Evolutionary conservation across 30 jellyfish, hydroid and myxozoan genomes (phyloP).

Genomic region (Aurelia coerulea): DNA sequence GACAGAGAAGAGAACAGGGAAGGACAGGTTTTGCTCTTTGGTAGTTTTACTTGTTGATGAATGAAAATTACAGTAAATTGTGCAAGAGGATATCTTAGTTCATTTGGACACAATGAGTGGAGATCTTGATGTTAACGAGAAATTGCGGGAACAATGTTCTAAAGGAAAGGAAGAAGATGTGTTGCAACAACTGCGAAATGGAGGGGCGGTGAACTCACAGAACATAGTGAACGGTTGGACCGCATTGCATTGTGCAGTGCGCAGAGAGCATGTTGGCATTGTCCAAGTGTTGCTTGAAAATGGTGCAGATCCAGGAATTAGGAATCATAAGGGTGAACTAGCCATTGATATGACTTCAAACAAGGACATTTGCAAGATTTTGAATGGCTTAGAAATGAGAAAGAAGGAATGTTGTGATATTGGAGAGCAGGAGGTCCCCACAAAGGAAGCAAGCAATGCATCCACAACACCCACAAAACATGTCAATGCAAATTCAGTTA

Average conservation of each 20-base stretch:
- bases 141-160: slow-evolving; percentile 71
- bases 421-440: slow-evolving; percentile 9
- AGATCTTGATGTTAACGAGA: slow-evolving; percentile 70
- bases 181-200: slow-evolving; percentile 44
- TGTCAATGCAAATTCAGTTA: neutral
- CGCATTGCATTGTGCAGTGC: slow-evolving; percentile 85
- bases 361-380: slow-evolving; percentile 44
- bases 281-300: slow-evolving; percentile 53
- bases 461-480: neutral
- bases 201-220: slow-evolving; percentile 92
- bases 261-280: slow-evolving; percentile 74
- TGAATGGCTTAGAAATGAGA: slow-evolving; percentile 1
- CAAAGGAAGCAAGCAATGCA: slow-evolving; percentile 9
- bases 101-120: slow-evolving; percentile 19
- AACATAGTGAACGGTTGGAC: slow-evolving; percentile 93
- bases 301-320: slow-evolving; percentile 67
- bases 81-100: no score
- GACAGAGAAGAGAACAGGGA: no score
- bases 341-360: slow-evolving; percentile 77
- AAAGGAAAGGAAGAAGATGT: slow-evolving; percentile 69
- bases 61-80: no score
- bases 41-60: no score
- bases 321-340: slow-evolving; percentile 63
- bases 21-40: no score
- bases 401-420: neutral